These are phyloP conservation scores for Corapipo altera DNA, from an alignment of 2,113 vertebrate species.

Conservation along the genomic window DNA sequence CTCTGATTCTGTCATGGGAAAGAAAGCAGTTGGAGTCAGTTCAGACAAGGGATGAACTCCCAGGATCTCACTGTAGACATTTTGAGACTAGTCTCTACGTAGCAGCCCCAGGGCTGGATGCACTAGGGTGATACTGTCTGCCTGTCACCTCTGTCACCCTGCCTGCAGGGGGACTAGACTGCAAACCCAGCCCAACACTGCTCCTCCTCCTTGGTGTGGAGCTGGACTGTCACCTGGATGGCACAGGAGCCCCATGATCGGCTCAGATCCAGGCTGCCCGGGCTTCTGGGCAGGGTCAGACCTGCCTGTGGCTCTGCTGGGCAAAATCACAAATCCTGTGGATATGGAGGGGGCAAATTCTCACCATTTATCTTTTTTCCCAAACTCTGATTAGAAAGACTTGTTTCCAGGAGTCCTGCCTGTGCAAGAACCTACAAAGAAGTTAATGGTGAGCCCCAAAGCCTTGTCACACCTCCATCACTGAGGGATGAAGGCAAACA, in stretches of 20 bases:
- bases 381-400: too few relatives aligned
- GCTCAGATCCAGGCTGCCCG: fast-evolving
- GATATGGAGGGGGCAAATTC: not conserved
- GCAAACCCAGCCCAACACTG: not conserved
- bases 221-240: not conserved
- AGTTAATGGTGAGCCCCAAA: not conserved
- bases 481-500: not conserved
- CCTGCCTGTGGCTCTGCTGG: not conserved
- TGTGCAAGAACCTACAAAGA: not conserved
- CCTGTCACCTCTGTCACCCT: not conserved
- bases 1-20: not conserved
- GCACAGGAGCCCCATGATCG: not conserved
- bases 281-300: not conserved
- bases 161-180: not conserved
- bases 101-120: not conserved
- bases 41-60: not conserved
- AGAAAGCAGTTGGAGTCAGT: not conserved
- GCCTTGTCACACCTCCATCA: not conserved
- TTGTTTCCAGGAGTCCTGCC: not conserved
- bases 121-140: not conserved
- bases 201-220: fast-evolving
- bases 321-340: not conserved
- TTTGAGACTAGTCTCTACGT: not conserved
- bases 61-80: not conserved
- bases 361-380: not conserved